Evolutionary conservation across 1,140 invertebrate genomes (phyloP), one percentile per base, ranked within the genome.

Genomic region (Wiebesia pumilae): DNA sequence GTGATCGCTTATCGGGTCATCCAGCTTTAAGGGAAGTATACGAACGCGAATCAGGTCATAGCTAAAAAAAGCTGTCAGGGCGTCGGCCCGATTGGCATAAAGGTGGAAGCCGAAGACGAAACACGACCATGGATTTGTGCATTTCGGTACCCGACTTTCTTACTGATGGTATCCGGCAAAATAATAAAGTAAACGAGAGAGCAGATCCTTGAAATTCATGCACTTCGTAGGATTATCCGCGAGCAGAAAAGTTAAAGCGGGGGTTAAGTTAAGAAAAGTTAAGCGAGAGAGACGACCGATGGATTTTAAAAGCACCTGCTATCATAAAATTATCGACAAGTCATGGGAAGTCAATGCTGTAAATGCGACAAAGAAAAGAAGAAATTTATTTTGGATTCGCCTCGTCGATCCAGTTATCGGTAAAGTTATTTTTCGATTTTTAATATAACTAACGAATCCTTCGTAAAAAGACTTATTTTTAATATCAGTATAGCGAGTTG

Each of bases 301-400:
- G 85, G 81, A 87, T 83, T 54, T 21, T 67, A 35, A 69, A 9
- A 33, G n/a, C 19, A n/a, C 14, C 27, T 82, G 91, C 90, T 81
- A 93, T 92, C 38, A 58, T 7, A 24, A 51, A 30, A 58, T 65
- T 65, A 67, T 43, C 27, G 77, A 87, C n/a, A 69, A 73, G 80
- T 82, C 81, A 95, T 95, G 94, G 94, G 94, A 77, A 94, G 93
- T 90, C 93, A 95, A 86, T 91, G 90, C 83, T 90, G 90, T 88
- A 89, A 94, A 87, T 92, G 92, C 85, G 90, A 92, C 83, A 93
- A 94, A 54, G 91, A 92, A 81, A 93, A 93, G 83, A 92, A 93
- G 81, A 90, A 88, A 10, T 33, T 87, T 1, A 88, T 91, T 62
- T 86, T 12, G 58, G 35, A 78, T 9, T 38, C 77, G 38, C 71